phyloP scores from a whole-genome alignment of 2,797 vertebrate genomes.

The Craterocephalus amniculus region DNA sequence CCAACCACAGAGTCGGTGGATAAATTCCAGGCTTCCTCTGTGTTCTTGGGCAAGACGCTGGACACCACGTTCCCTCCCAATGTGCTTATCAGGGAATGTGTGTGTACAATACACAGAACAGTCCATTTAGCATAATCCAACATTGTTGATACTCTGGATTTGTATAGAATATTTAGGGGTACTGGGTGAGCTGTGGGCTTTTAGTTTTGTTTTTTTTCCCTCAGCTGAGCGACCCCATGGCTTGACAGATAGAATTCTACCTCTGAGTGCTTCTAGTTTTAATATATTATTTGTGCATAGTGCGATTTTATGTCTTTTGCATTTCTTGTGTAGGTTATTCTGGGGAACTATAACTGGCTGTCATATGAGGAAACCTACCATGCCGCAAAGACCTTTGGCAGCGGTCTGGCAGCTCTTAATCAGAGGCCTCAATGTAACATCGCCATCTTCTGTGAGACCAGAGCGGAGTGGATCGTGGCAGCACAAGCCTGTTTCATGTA shows the following conservation, averaged over 20 bases:
- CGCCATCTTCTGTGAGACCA: slow-evolving; percentile 97
- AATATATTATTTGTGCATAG: background rate
- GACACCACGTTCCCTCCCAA: too few species aligned
- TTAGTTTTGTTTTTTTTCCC: background rate
- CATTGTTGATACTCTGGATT: too few species aligned
- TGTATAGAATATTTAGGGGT: too few species aligned
- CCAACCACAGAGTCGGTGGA: too few species aligned
- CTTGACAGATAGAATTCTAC: too few species aligned
- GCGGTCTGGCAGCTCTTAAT: slow-evolving; percentile 90
- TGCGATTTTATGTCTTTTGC: background rate
- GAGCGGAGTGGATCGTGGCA: slow-evolving; percentile 94
- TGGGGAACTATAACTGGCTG: slow-evolving; percentile 95
- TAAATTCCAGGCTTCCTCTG: too few species aligned
- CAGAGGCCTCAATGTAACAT: slow-evolving; percentile 93
- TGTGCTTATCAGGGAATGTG: too few species aligned
- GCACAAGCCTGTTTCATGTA: slow-evolving; percentile 98
- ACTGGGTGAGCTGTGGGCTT: too few species aligned
- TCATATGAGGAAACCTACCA: slow-evolving; percentile 89
- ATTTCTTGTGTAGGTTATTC: slow-evolving; percentile 86
- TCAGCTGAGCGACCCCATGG: too few species aligned
- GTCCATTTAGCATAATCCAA: too few species aligned
- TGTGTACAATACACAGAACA: too few species aligned
- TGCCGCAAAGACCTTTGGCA: slow-evolving; percentile 89
- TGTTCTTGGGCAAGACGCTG: too few species aligned
- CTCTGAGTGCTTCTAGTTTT: background rate